Base-by-base conservation (phyloP, 2,113 vertebrate genomes). In the Gopherus evgoodei region DNA sequence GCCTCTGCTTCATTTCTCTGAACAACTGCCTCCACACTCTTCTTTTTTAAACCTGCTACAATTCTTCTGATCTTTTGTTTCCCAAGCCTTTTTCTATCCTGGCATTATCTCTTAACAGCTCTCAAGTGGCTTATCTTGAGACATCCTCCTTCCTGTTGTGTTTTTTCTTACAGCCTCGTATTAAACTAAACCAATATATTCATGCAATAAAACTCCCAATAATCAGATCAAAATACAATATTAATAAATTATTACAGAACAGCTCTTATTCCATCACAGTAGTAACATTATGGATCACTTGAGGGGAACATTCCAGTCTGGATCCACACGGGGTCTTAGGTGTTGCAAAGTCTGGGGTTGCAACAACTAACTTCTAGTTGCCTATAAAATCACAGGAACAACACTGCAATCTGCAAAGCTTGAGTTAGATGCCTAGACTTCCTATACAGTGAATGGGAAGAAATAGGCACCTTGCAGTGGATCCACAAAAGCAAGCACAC, bases 21-120 rank as follows among this genome's bases (percentile, higher is more conserved):
- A 65, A 65, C 31, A 65, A 16, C 57, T n/a, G 1, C 31, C 59
- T 29, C 31, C 65, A 83, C 16, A 93, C 35, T 90, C 86, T 62
- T 82, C 91, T 56, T 56, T 89, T 75, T 94, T 27, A 85, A 85
- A 94, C 56, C 22, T 86, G 22, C 31, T 49, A 83, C 38, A 3
- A 84, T 94, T 92, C 87, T 89, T 65, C 35, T 65, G 31, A 35
- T 65, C 62, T 35, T 25, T 4, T 14, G 54, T 52, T 95, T 94
- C 88, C 69, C 93, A 82, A 62, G 83, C 56, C 84, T 84, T 94
- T 62, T 94, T 88, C 94, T 91, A 89, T 90, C 93, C 93, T 95
- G 93, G 88, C 35, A 91, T 24, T 10, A 83, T 95, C 62, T 94
- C 96, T 91, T 92, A 95, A 93, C 89, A 16, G 59, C 29, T 62